Base-by-base conservation (phyloP, 2,797 vertebrate genomes). In the Microctenopoma lineatum region DNA sequence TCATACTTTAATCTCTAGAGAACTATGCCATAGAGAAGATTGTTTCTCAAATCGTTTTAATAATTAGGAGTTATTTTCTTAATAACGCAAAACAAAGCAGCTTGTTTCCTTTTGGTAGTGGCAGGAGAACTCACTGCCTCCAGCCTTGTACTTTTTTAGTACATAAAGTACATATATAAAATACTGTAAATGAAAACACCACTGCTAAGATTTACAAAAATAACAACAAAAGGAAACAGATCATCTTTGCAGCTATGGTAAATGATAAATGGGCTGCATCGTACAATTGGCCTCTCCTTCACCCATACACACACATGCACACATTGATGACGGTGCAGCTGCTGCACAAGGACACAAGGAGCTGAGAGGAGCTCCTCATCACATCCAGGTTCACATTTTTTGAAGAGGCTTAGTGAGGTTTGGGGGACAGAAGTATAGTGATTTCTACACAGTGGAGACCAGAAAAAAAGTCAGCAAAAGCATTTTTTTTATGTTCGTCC, bases 371-470 rank as follows among this genome's bases (percentile, higher is more conserved):
- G 36, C 36, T 36, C 8, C 36, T 36, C 36, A 36, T 21, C 50
- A 36, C 41, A 8, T 45, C 41, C 38, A 42, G 21, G 16, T 5
- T 16, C 34, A 38, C 39, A 46, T 61, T 52, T 62, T 32, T 42
- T 44, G 38, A 63, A 41, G 34, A 63, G 34, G 42, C 4, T 48
- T 34, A 62, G 25, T 13, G 18, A 11, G n/a, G 41, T 26, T 53
- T 36, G 0, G 0, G 5, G 6, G 18, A 10, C 4, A 6, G 26
- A 67, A 51, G 21, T 25, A 14, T 61, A 44, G 27, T 53, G 6
- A 47, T 12, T 8, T 1, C 5, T 62, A 26, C n/a, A 29, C 14
- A 38, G 10, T 47, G 11, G 5, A 15, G 9, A 32, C 32, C 7
- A 77, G 54, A 36, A 32, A 14, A 57, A 57, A 12, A 29, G 8